Conservation (phyloP, 37 sponge, comb jelly and placozoan genomes). For the Aplysina aerophoba region DNA sequence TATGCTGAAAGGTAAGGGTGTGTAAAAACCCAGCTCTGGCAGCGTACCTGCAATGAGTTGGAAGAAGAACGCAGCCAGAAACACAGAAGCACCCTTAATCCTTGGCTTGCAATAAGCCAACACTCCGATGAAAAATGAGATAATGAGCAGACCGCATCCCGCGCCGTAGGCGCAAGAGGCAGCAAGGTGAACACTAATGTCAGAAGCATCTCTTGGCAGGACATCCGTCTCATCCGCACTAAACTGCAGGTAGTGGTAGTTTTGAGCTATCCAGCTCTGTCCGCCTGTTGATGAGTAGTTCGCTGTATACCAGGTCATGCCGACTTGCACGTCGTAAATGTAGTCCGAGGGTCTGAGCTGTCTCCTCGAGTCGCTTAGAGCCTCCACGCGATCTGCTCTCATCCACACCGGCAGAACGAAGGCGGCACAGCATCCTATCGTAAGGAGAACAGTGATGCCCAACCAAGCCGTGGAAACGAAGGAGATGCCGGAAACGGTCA, state of each 20-base stretch:
- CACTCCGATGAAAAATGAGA: conserved; percentile 61
- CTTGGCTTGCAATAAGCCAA: conserved; percentile 68
- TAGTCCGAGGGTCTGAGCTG: conserved; percentile 17
- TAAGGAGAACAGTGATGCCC: conserved; percentile 38
- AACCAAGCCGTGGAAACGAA: conserved; percentile 63
- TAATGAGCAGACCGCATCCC: conserved; percentile 52
- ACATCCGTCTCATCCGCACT: conserved; percentile 6
- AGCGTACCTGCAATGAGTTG: conserved; percentile 63
- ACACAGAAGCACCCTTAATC: conserved; percentile 42
- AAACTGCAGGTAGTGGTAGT: conserved; percentile 13
- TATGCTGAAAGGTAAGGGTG: no score
- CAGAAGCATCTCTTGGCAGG: not conserved
- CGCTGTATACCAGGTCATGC: conserved; percentile 18
- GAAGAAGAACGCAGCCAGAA: conserved; percentile 53
- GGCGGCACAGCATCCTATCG: conserved; percentile 54
- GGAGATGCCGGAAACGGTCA: conserved; percentile 67
- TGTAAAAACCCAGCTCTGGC: not conserved
- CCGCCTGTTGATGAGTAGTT: conserved; percentile 25
- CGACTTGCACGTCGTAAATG: conserved; percentile 25
- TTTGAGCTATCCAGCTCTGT: not conserved
- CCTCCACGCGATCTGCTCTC: not conserved
- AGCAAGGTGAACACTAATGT: conserved; percentile 48
- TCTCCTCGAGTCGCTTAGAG: not conserved
- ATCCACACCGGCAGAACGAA: conserved; percentile 27
- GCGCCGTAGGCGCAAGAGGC: conserved; percentile 57